Conservation (phyloP, 2,113 vertebrate genomes). For the Nettapus auritus region DNA sequence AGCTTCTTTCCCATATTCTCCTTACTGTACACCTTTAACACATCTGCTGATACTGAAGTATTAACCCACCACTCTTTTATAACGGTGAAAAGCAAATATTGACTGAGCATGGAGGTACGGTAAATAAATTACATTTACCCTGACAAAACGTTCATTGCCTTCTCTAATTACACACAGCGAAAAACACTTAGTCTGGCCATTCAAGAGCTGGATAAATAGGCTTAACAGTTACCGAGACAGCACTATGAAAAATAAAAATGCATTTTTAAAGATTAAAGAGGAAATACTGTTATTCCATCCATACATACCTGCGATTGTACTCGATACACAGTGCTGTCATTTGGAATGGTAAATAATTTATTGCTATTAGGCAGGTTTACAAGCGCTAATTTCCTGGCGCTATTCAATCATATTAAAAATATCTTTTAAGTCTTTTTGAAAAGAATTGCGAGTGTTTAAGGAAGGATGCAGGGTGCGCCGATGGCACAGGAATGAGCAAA, state of each 20-base stretch:
- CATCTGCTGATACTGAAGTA: constrained; percentile 7
- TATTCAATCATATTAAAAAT: constrained; percentile 34
- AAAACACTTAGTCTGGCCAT: constrained; percentile 47
- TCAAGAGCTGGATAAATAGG: constrained; percentile 54
- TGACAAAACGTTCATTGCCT: constrained; percentile 48
- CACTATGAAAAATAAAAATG: constrained; percentile 34
- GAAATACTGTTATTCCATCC: background rate
- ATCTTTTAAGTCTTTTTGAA: background rate
- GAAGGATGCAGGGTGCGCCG: background rate
- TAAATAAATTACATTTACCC: constrained; percentile 68
- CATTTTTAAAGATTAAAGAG: constrained; percentile 38
- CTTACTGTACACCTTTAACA: background rate
- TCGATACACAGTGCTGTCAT: constrained; percentile 26
- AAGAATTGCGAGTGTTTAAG: background rate
- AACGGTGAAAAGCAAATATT: constrained; percentile 67
- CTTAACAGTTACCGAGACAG: constrained; percentile 4
- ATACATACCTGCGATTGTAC: background rate
- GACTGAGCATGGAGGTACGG: constrained; percentile 26
- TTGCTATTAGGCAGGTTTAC: constrained; percentile 46
- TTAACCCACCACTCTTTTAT: constrained; percentile 33
- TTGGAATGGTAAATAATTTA: constrained; percentile 65
- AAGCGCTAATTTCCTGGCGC: constrained; percentile 58
- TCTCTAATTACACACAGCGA: constrained; percentile 52
- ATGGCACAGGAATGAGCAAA: background rate
- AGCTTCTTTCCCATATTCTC: background rate